phyloP scores from a whole-genome alignment of 2,888 invertebrate species.

The Harpagoxenus sublaevis region DNA sequence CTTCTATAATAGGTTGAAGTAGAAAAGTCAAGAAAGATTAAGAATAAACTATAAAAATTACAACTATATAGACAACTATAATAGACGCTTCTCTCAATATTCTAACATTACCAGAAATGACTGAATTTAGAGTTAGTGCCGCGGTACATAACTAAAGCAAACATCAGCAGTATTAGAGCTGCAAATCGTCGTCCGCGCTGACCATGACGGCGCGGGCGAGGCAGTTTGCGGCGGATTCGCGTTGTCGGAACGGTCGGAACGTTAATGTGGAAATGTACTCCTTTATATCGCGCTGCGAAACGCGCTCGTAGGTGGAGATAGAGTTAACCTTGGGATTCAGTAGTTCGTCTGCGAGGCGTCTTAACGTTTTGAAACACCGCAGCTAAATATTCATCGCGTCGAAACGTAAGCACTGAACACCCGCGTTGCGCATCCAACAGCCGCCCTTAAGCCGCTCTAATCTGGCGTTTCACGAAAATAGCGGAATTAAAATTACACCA shows the following conservation, averaged over 20 bases:
- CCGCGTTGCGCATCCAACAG: slow-evolving; percentile 59
- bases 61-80: not conserved
- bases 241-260: slow-evolving; percentile 52
- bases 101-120: not conserved
- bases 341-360: slow-evolving; percentile 66
- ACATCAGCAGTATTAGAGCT: slow-evolving; percentile 48
- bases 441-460: slow-evolving; percentile 71
- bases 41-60: not conserved
- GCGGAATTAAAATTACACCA: slow-evolving; percentile 75
- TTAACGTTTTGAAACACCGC: slow-evolving; percentile 66
- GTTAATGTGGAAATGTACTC: slow-evolving; percentile 57
- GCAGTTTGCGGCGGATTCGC: slow-evolving; percentile 39
- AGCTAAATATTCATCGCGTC: slow-evolving; percentile 75
- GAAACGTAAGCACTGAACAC: slow-evolving; percentile 74
- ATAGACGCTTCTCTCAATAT: not conserved
- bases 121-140: slow-evolving; percentile 5
- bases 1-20: not conserved
- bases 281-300: slow-evolving; percentile 60
- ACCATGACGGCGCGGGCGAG: not conserved
- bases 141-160: slow-evolving; percentile 54
- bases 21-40: not conserved
- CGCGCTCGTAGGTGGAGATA: slow-evolving; percentile 40
- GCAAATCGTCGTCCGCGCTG: slow-evolving; percentile 55
- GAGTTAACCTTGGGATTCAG: slow-evolving; percentile 59
- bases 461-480: slow-evolving; percentile 64